Conservation (phyloP, 1,140 invertebrate genomes). For the Heliconius eleuchia region DNA sequence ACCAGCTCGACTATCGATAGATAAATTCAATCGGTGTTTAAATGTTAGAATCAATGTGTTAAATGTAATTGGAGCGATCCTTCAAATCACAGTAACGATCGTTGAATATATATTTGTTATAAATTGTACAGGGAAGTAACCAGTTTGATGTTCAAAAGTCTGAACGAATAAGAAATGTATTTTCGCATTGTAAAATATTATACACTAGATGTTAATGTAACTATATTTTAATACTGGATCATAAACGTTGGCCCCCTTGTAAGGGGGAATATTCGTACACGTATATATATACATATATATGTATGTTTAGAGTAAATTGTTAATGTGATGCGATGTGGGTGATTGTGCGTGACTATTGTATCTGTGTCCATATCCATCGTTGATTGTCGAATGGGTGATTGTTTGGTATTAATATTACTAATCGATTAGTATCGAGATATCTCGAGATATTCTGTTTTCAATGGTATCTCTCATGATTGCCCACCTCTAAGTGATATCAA, state of each 20-base stretch:
- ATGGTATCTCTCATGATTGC: background rate
- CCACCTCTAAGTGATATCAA: conserved; percentile 46
- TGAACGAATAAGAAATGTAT: conserved; percentile 76
- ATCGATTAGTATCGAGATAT: conserved; percentile 6
- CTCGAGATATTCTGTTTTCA: background rate
- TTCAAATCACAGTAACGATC: conserved; percentile 80
- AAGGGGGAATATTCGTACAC: conserved; percentile 57
- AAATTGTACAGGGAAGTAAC: conserved; percentile 75
- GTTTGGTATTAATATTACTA: conserved; percentile 6
- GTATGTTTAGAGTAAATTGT: conserved; percentile 44
- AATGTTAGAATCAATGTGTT: conserved; percentile 22
- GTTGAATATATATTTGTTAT: conserved; percentile 73
- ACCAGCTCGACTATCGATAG: background rate
- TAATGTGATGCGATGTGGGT: conserved; percentile 50
- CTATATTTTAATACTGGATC: conserved; percentile 76
- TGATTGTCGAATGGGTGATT: background rate
- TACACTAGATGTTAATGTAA: conserved; percentile 64
- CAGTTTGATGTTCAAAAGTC: conserved; percentile 76
- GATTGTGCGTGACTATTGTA: background rate
- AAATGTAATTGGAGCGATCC: conserved; percentile 40
- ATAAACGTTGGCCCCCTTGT: conserved; percentile 65
- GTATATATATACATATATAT: conserved; percentile 13
- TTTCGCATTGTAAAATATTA: conserved; percentile 79
- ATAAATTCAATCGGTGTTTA: conserved; percentile 20
- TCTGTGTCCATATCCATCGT: conserved; percentile 5